Base-by-base conservation (phyloP, 2,888 invertebrate genomes). In the Chromoteleia sp. region DNA sequence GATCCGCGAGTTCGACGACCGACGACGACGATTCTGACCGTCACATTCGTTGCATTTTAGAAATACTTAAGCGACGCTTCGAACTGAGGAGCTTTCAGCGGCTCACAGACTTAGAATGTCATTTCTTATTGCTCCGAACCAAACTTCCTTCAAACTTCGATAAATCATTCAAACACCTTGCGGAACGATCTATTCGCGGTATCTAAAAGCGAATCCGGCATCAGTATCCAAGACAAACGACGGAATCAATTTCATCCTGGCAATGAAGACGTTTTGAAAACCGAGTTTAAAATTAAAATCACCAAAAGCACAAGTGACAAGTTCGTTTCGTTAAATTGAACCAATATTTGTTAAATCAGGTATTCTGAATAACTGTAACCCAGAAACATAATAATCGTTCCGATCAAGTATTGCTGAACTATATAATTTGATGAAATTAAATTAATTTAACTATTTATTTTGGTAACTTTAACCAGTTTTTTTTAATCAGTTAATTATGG, bases 1-100 rank as follows among this genome's bases (percentile, higher is more conserved):
- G 83, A 81, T 77, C 33, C 61, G 56, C 67, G 83, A 81, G 83
- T 83, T 83, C 83, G 83, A 81, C 80, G 83, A 79, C 83, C 83
- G 80, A 67, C 79, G 83, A 61, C 77, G 65, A 71, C 78, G 56
- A 79, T 76, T 65, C 78, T 78, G 79, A 79, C 82, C 82, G 75
- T 82, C 82, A 78, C 82, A 79, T 82, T 79, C 79, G 56, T 71
- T 73, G 76, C 82, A 82, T 82, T 70, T 75, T 73, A 79, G 75
- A 79, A 79, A 79, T 82, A 79, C 71, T 75, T 76, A 59, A 61
- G 50, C 78, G 75, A 76, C 61, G 76, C 56, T 73, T 61, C 61
- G 43, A 76, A 76, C 76, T 45, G 48, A 65, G 61, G 17, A 81
- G 56, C 77, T 77, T 75, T 80, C 80, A 63, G 68, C 80, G 14